phyloP scores from a whole-genome alignment of 1,140 invertebrate genomes.

The Pachyrhynchus sulphureomaculatus region DNA sequence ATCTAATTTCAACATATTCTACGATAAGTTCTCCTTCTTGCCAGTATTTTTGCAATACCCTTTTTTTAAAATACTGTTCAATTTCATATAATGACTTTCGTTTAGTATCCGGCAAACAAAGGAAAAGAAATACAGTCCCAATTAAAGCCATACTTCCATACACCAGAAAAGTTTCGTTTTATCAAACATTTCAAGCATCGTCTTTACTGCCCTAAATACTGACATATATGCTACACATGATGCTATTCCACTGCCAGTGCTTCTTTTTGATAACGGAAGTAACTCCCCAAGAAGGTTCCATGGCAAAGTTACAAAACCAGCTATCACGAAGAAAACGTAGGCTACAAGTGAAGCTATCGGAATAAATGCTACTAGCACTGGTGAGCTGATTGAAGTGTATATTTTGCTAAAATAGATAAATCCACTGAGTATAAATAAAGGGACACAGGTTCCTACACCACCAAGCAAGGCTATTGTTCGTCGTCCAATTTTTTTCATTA shows the following conservation, averaged over 20 bases:
- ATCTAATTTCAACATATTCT: too few relatives aligned
- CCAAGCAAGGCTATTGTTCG: too few relatives aligned
- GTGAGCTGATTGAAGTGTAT: conserved; percentile 53
- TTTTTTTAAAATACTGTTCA: conserved; percentile 56
- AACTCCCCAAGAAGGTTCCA: conserved; percentile 71
- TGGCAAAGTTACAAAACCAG: conserved; percentile 64
- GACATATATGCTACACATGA: too few relatives aligned
- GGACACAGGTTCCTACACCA: too few relatives aligned
- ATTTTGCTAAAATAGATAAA: conserved; percentile 42
- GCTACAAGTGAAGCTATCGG: too few relatives aligned
- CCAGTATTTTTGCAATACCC: background rate
- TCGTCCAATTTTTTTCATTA: too few relatives aligned
- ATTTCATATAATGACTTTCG: conserved; percentile 77
- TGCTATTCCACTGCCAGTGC: too few relatives aligned
- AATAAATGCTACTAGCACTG: too few relatives aligned
- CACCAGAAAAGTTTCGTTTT: conserved; percentile 57
- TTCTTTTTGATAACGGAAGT: conserved; percentile 62
- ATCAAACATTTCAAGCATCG: too few relatives aligned
- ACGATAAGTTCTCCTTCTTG: background rate
- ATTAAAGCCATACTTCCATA: conserved; percentile 62
- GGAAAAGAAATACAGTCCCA: conserved; percentile 64
- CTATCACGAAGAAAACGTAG: too few relatives aligned
- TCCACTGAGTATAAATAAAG: too few relatives aligned
- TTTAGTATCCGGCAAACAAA: conserved; percentile 78
- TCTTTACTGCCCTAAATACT: too few relatives aligned